These are phyloP conservation scores for Illadopsis cleaveri DNA, from an alignment of 2,113 vertebrate species.

Conservation along the genomic window DNA sequence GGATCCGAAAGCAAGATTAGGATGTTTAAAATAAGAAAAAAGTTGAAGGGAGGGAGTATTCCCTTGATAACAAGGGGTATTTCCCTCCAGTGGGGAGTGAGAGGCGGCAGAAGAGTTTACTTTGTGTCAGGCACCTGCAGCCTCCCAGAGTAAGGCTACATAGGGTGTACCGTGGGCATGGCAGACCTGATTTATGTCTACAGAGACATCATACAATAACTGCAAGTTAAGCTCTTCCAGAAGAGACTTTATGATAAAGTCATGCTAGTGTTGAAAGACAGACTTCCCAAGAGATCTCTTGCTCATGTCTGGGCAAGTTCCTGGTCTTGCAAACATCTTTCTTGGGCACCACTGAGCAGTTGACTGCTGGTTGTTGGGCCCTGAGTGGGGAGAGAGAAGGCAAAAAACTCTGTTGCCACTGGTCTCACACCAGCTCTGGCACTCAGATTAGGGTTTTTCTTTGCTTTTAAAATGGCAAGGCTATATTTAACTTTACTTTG, in stretches of 20 bases:
- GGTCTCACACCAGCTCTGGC: background rate
- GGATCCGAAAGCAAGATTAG: background rate
- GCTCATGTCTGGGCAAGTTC: background rate
- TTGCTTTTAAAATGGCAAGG: background rate
- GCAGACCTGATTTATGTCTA: background rate
- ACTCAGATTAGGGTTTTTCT: background rate
- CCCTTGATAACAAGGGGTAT: background rate
- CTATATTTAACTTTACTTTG: background rate
- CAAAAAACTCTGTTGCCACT: background rate
- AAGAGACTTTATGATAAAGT: background rate
- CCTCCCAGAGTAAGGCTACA: background rate
- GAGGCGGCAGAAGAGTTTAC: background rate
- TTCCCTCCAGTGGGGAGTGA: background rate
- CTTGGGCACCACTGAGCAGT: background rate
- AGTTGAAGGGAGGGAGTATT: background rate
- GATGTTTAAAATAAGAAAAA: background rate
- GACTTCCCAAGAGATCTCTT: background rate
- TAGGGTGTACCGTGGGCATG: accelerated
- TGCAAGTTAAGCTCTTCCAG: background rate
- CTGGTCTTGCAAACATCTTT: background rate
- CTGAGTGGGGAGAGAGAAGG: background rate
- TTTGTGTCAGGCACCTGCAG: background rate
- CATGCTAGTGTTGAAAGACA: background rate
- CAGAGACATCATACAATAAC: background rate
- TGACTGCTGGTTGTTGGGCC: background rate